Base-by-base conservation (phyloP, 2,888 invertebrate genomes). In the Carpatolechia fugitivella region DNA sequence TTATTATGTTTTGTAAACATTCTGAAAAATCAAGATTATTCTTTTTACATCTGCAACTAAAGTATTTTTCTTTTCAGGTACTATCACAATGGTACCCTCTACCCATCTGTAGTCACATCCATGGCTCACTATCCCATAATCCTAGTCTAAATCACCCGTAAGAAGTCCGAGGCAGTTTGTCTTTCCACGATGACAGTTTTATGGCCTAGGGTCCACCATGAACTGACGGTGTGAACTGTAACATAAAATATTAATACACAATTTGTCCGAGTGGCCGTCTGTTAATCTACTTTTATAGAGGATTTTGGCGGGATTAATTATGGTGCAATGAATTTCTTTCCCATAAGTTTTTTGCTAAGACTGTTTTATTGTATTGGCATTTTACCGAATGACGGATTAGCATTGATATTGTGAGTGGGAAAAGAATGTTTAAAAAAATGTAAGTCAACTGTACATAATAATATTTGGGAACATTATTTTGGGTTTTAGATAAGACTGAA, bases 161-260 rank as follows among this genome's bases (percentile, higher is more conserved):
- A 86, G 85, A 82, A 82, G 85, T 75, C 75, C 74, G 61, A 66
- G 53, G 76, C 82, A 69, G 74, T 88, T 80, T 86, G 79, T 89
- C 85, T 86, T 79, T 61, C 29, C 69, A 55, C 72, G 85, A 86
- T 88, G 89, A 89, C 88, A 89, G 89, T 71, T 89, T 89, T 88
- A 89, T 80, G 71, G 81, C 72, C 47, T 40, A 60, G 67, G 63
- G 69, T 63, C 64, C 69, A 67, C 64, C 66, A 60, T 61, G 65
- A 62, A 61, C 68, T 76, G 85, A 61, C 68, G 76, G 85, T 82
- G 86, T 77, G 85, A 83, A 84, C 74, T 64, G 68, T 61, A 72
- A 81, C 85, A 87, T 89, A 82, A 88, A 89, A 89, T 89, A 89
- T 89, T 89, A 89, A 89, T 89, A 89, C 88, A 88, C 89, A 86